A percentile compares a stretch with the other conserved stretches of the same genome.
Conservation (phyloP, 2,888 invertebrate genomes). For the Acronicta leporina region DNA sequence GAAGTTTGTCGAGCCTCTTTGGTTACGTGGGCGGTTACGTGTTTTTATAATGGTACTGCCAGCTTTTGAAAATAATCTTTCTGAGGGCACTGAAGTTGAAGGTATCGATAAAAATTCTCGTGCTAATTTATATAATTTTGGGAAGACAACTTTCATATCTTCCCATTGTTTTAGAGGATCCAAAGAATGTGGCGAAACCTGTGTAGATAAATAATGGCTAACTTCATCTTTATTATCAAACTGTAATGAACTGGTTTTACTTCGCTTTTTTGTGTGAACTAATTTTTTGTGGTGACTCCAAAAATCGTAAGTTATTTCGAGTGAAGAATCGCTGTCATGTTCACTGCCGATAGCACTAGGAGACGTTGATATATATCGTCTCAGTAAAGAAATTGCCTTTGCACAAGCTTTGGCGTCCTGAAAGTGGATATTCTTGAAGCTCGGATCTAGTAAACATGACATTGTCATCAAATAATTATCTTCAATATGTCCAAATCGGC, state of each 20-base stretch:
- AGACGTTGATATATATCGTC: slow-evolving; percentile 33
- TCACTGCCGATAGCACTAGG: slow-evolving; percentile 23
- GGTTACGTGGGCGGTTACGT: too few species aligned
- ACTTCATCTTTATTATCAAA: too few species aligned
- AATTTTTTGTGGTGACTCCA: too few species aligned
- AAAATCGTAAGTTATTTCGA: slow-evolving; percentile 23
- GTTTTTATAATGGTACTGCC: neutral
- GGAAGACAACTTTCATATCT: neutral
- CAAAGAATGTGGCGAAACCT: neutral
- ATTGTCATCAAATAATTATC: too few species aligned
- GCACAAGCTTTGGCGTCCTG: slow-evolving; percentile 42
- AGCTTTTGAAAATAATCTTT: neutral
- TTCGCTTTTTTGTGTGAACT: too few species aligned
- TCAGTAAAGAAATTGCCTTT: slow-evolving; percentile 41
- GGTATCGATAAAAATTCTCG: neutral
- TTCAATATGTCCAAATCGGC: too few species aligned
- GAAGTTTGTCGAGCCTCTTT: slow-evolving; percentile 1
- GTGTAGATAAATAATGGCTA: too few species aligned
- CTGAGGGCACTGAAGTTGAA: neutral
- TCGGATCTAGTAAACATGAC: too few species aligned
- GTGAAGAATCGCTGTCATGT: slow-evolving; percentile 8
- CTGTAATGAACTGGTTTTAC: too few species aligned
- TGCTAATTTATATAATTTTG: neutral
- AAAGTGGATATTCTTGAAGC: slow-evolving; percentile 43
- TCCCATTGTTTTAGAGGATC: neutral